Base-by-base conservation (phyloP, 2,888 invertebrate species). In the Tholera decimalis region DNA sequence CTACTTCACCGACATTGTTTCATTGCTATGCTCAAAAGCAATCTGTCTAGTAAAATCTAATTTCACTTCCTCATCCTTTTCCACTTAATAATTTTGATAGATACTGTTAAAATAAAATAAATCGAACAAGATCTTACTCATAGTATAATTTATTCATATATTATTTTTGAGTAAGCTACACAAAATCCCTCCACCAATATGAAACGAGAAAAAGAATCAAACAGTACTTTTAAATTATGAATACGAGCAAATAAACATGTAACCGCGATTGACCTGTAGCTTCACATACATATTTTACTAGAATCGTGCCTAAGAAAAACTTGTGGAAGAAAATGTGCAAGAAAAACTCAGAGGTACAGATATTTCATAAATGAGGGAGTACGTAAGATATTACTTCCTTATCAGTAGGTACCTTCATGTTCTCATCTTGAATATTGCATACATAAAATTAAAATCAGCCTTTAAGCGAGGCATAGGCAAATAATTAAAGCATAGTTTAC, bases 191-290 rank as follows among this genome's bases (percentile, higher is more conserved):
- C n/a, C 13, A 28, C 54, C 22, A 33, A 39, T 63, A 64, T 43
- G 37, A 9, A 15, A 20, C 0, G n/a, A 49, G 49, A n/a, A 6
- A 15, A 33, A 39, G 37, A 54, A 78, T 47, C 18, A 53, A 50
- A 62, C 0, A 20, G 46, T 13, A 47, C 15, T 15, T 67, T 62
- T 49, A 24, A 63, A 49, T 47, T 51, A 68, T 61, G 39, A 41
- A 74, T 43, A 65, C 26, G 44, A 37, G 18, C 39, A 66, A 68
- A 73, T 64, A 61, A 63, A 54, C 43, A 73, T 20, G 54, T 51
- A 67, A 51, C n/a, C 24, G 20, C 54, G 44, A 39, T 53, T 55
- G 57, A 79, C 78, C 79, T 79, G 78, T 79, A 69, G 78, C 69
- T 70, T 79, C 77, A 37, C 41, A 50, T 59, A 59, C 20, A 63